Conservation (phyloP, 2,888 invertebrate species). For the Erebia ligea region DNA sequence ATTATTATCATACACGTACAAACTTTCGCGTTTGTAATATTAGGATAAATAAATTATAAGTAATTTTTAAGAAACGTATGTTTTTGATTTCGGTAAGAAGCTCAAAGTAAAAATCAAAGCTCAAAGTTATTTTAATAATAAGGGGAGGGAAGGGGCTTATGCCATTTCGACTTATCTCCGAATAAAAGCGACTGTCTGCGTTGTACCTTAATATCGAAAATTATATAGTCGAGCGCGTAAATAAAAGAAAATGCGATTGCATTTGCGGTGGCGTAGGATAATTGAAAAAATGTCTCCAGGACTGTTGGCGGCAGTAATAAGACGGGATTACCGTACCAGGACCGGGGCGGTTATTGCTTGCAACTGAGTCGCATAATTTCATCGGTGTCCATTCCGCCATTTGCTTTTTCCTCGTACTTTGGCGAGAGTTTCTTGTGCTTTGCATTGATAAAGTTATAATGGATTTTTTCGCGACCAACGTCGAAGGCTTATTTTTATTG, state of each 20-base stretch:
- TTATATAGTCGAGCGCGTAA: constrained; percentile 54
- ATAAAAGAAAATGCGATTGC: constrained; percentile 70
- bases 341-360: constrained; percentile 48
- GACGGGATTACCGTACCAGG: constrained; percentile 56
- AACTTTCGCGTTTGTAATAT: too few species aligned
- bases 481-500: neutral
- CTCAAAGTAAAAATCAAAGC: too few species aligned
- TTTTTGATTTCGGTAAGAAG: too few species aligned
- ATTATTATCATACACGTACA: too few species aligned
- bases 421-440: constrained; percentile 8
- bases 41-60: too few species aligned
- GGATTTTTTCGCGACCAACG: neutral
- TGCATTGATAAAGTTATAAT: constrained; percentile 2
- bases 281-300: constrained; percentile 78
- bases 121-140: too few species aligned
- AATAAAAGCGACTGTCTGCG: neutral
- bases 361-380: constrained; percentile 41
- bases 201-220: constrained; percentile 48
- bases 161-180: too few species aligned
- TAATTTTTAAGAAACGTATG: too few species aligned
- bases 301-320: constrained; percentile 69
- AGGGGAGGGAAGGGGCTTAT: too few species aligned
- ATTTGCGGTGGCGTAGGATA: constrained; percentile 65
- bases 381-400: constrained; percentile 31
- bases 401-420: constrained; percentile 18